Base-by-base conservation (phyloP, 92 coral and sea anemone genomes). In the Actinostola sp. region DNA sequence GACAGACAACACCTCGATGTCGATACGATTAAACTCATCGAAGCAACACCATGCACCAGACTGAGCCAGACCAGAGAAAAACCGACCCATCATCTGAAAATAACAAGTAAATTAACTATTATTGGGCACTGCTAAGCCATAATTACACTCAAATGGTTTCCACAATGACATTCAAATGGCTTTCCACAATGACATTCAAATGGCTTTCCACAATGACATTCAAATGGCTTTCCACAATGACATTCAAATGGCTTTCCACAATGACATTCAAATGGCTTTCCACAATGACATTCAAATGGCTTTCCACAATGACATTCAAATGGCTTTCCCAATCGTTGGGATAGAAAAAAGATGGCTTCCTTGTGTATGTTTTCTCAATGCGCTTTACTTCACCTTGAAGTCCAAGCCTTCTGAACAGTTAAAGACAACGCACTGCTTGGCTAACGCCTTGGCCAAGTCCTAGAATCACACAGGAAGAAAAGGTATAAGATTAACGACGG, bases 31-130 rank as follows among this genome's bases (percentile, higher is more conserved):
- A 80, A 94, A 94, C 83, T 94, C 98, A 60, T 94, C 98, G 67
- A 94, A 94, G 67, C 98, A 94, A 72, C 98, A 94, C 98, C 98
- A 94, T 35, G 98, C 98, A 16, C 98, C 98, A 43, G 98, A 94
- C 84, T 93, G 97, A 35, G 98, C 98, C 41, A 94, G 71, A 72
- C 98, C 98, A 21, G 98, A 94, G 82, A 94, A 94, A 86, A 94
- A 94, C 33, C 98, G 86, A 10, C 98, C 98, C 98, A 94, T 94
- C 98, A 94, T 94, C 93, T 89, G 17, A 11, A 57, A 27, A 13
- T 36, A 36, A 36, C 42, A 57, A 3, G 28, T 30, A n/a, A n/a
- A n/a, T n/a, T n/a, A n/a, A n/a, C 11, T 2, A 46, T 46, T n/a
- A 46, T 13, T 13, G 15, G 23, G 15, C 3, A 46, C 19, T 4